phyloP scores from a whole-genome alignment of 2,113 vertebrate genomes.

The Datnioides undecimradiatus region DNA sequence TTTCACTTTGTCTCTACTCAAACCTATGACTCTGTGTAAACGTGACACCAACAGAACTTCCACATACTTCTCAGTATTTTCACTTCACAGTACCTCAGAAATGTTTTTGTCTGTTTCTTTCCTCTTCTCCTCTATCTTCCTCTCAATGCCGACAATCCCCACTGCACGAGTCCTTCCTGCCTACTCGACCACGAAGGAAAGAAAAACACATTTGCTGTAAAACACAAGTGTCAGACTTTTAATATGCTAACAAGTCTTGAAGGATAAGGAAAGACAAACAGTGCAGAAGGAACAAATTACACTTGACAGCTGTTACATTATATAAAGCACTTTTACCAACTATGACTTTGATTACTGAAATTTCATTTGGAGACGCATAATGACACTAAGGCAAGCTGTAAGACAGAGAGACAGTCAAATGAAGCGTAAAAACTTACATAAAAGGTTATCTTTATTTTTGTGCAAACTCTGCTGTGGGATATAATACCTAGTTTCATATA shows the following conservation, averaged over 20 bases:
- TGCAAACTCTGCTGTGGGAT: not conserved
- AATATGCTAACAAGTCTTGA: not conserved
- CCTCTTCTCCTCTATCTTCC: constrained; percentile 97
- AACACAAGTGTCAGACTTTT: constrained; percentile 16
- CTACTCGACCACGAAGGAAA: constrained; percentile 84
- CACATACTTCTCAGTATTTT: not conserved
- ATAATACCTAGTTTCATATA: not conserved
- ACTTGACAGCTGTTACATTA: not conserved
- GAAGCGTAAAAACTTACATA: not conserved
- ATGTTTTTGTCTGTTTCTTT: constrained; percentile 99
- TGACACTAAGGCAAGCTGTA: not conserved
- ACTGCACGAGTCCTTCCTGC: constrained; percentile 94
- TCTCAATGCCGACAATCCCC: constrained; percentile 98
- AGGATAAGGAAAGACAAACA: constrained; percentile 54
- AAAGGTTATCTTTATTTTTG: not conserved
- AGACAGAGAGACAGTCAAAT: too few species aligned
- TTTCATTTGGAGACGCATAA: constrained; percentile 3
- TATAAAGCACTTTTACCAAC: not conserved
- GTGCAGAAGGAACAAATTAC: not conserved
- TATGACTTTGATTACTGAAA: not conserved
- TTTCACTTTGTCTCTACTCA: not conserved
- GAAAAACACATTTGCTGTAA: constrained; percentile 50
- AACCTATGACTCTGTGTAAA: not conserved
- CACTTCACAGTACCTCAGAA: constrained; percentile 89
- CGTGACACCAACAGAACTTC: not conserved